A percentile compares a stretch with the other conserved stretches of the same genome.
These are phyloP conservation scores for Myripristis jacobus DNA, from an alignment of 2,797 vertebrate genomes.

Conservation along the genomic window DNA sequence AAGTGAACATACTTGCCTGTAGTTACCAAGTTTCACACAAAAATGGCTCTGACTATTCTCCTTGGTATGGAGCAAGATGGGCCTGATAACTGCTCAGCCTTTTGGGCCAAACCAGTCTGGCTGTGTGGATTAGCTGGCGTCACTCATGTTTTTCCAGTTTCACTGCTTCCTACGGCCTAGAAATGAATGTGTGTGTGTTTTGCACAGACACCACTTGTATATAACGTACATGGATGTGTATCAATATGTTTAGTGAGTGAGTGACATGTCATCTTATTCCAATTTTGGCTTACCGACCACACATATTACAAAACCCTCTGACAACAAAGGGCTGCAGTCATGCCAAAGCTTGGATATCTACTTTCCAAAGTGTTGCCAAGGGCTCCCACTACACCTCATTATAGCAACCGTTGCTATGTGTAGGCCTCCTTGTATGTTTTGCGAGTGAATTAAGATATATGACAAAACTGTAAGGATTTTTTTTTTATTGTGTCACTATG, in stretches of 20 bases:
- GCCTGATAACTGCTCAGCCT: slow-evolving; percentile 43
- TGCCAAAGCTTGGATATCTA: slow-evolving; percentile 38
- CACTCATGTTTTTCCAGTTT: slow-evolving; percentile 78
- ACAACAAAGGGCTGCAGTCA: slow-evolving; percentile 66
- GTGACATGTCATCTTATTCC: slow-evolving; percentile 55
- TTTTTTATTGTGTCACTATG: slow-evolving; percentile 7
- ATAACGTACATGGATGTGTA: slow-evolving; percentile 5
- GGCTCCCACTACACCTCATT: slow-evolving; percentile 60
- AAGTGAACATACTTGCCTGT: slow-evolving; percentile 60
- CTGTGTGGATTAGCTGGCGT: slow-evolving; percentile 66
- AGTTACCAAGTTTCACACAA: slow-evolving; percentile 58
- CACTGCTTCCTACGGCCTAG: slow-evolving; percentile 52
- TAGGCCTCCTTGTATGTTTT: slow-evolving; percentile 63
- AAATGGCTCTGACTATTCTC: slow-evolving; percentile 44
- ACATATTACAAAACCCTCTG: slow-evolving; percentile 52
- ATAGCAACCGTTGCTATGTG: slow-evolving; percentile 79
- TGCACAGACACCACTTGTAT: not conserved
- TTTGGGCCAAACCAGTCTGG: slow-evolving; percentile 74
- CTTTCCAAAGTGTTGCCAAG: slow-evolving; percentile 39
- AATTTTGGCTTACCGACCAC: slow-evolving; percentile 31
- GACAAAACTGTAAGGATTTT: slow-evolving; percentile 53
- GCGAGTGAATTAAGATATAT: slow-evolving; percentile 32
- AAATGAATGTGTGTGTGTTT: slow-evolving; percentile 27
- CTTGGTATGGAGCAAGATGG: slow-evolving; percentile 41
- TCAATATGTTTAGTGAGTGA: slow-evolving; percentile 33